Conservation (phyloP, 1,140 invertebrate genomes). For the Caenorhabditis inopinata region DNA sequence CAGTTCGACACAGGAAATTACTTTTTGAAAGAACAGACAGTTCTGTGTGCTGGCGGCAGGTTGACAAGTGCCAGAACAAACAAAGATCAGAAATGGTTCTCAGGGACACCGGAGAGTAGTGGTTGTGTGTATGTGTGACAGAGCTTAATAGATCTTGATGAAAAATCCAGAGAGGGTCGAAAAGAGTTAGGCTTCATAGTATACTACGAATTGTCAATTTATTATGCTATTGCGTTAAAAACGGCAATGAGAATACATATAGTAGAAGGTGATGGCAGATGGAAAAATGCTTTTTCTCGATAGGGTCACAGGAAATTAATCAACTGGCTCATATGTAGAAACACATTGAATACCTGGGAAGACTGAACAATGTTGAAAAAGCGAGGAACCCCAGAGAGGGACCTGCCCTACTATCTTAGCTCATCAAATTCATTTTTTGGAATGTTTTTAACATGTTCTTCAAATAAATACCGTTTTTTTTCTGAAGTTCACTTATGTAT, state of each 20-base stretch:
- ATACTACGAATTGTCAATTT: slow-evolving; percentile 18
- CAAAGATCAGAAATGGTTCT: slow-evolving; percentile 28
- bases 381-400: too few species aligned
- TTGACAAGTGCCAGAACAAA: slow-evolving; percentile 30
- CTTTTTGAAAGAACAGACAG: neutral
- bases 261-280: neutral
- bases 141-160: neutral
- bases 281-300: neutral
- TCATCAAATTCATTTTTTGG: too few species aligned
- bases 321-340: neutral
- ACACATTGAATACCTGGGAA: neutral
- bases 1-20: neutral
- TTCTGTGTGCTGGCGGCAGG: neutral
- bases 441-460: too few species aligned
- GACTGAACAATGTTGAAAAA: neutral
- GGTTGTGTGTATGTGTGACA: neutral
- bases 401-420: too few species aligned
- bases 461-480: too few species aligned
- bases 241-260: neutral
- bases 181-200: neutral
- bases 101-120: slow-evolving; percentile 11
- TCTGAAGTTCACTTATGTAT: too few species aligned
- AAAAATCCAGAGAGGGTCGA: neutral
- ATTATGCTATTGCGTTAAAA: slow-evolving; percentile 31
- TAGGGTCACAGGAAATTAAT: neutral